phyloP scores from a whole-genome alignment of 1,140 invertebrate species.

The Myzus persicae region DNA sequence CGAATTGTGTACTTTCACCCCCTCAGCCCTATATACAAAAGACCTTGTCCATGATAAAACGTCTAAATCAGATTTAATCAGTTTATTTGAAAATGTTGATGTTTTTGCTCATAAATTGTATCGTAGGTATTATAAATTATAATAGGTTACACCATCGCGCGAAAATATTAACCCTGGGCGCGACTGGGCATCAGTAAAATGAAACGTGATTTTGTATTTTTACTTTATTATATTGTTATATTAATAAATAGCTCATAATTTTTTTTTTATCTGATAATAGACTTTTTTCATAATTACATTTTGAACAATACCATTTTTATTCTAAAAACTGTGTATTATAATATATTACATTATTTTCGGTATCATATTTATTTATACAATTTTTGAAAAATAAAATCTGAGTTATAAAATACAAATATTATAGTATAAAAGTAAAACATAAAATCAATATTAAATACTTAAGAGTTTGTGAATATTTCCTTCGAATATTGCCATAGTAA shows the following conservation, averaged over 20 bases:
- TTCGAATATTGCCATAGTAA: background rate
- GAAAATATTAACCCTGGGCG: background rate
- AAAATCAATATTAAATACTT: background rate
- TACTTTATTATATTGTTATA: background rate
- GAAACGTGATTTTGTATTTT: background rate
- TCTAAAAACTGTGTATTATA: background rate
- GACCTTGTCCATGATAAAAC: background rate
- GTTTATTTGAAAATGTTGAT: background rate
- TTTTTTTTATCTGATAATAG: constrained; percentile 7
- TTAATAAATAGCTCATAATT: background rate
- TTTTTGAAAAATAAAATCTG: background rate
- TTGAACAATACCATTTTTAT: background rate
- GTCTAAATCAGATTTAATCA: background rate
- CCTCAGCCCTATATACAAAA: background rate
- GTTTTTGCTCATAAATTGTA: background rate
- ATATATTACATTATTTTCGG: background rate
- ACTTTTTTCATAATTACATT: background rate
- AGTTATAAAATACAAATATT: background rate
- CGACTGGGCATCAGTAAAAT: background rate
- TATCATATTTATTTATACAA: background rate
- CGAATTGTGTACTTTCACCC: background rate
- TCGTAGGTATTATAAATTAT: background rate
- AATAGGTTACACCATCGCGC: background rate
- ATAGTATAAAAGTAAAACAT: background rate
- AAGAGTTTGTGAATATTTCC: background rate